Evolutionary conservation across 2,113 vertebrate species (phyloP).

Genomic region (Amphiprion ocellaris): DNA sequence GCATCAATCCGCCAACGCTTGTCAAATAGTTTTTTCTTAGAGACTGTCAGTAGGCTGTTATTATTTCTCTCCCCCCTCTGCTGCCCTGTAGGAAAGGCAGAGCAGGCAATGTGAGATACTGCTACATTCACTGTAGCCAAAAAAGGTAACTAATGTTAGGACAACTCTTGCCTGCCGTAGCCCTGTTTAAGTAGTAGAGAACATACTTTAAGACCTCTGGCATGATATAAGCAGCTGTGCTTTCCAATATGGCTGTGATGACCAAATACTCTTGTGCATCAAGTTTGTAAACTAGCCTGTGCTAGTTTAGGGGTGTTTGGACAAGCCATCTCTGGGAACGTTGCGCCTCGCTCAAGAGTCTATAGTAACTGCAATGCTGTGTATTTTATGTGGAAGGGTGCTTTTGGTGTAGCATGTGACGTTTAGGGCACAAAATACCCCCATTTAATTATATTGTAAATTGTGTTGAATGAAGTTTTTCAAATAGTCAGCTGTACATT

Average conservation of each 20-base stretch:
- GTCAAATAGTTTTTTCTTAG: slow-evolving; percentile 7
- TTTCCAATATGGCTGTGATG: slow-evolving; percentile 25
- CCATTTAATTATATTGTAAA: not conserved
- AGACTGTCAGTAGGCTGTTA: slow-evolving; percentile 45
- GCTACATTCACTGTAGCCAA: slow-evolving; percentile 84
- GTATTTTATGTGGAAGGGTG: not conserved
- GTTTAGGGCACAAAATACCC: not conserved
- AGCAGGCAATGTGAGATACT: slow-evolving; percentile 86
- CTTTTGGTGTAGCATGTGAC: slow-evolving; percentile 19
- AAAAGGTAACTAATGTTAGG: slow-evolving; percentile 87
- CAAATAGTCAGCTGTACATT: not conserved
- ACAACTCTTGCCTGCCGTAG: slow-evolving; percentile 40
- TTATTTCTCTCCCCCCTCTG: slow-evolving; percentile 73
- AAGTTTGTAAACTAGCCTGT: slow-evolving; percentile 11
- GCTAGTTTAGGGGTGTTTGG: slow-evolving; percentile 23
- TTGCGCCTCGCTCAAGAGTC: not conserved
- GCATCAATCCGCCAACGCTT: not conserved
- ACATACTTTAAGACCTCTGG: slow-evolving; percentile 14
- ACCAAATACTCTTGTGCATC: not conserved
- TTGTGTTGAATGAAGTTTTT: not conserved
- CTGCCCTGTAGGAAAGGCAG: slow-evolving; percentile 87
- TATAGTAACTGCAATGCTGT: not conserved
- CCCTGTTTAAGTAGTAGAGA: slow-evolving; percentile 22
- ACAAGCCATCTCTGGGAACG: slow-evolving; percentile 30
- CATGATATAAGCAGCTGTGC: slow-evolving; percentile 51